These are phyloP conservation scores for Atherinomorus stipes DNA, from an alignment of 2,113 vertebrate species.

Conservation along the genomic window DNA sequence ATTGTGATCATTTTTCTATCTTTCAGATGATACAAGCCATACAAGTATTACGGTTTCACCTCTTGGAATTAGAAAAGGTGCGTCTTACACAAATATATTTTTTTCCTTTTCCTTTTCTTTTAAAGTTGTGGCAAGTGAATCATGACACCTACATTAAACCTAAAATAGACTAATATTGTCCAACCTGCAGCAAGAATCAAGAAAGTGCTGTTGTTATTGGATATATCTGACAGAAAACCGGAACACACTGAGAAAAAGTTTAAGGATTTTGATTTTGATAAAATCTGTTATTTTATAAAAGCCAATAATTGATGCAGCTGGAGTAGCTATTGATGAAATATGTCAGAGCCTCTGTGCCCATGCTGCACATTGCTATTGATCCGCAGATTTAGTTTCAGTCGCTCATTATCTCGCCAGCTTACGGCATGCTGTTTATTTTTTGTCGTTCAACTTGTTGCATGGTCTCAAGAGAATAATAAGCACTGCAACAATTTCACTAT, in stretches of 20 bases:
- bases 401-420: conserved; percentile 65
- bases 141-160: conserved; percentile 12
- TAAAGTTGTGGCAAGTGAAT: background rate
- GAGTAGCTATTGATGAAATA: conserved; percentile 50
- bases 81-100: background rate
- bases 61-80: conserved; percentile 99
- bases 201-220: background rate
- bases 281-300: conserved; percentile 50
- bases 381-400: conserved; percentile 70
- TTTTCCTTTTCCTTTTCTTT: background rate
- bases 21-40: conserved; percentile 99
- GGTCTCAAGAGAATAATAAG: conserved; percentile 94
- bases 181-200: background rate
- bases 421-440: conserved; percentile 61
- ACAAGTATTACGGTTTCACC: conserved; percentile 99
- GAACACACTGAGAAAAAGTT: conserved; percentile 11
- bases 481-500: conserved; percentile 92
- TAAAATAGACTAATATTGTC: background rate
- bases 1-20: conserved; percentile 22
- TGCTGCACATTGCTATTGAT: conserved; percentile 70
- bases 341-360: conserved; percentile 40
- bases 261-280: conserved; percentile 18
- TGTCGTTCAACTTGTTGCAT: conserved; percentile 91
- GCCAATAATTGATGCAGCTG: conserved; percentile 46
- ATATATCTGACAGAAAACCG: background rate